These are phyloP conservation scores for Harpagoxenus sublaevis DNA, from an alignment of 2,888 invertebrate species.

Conservation along the genomic window DNA sequence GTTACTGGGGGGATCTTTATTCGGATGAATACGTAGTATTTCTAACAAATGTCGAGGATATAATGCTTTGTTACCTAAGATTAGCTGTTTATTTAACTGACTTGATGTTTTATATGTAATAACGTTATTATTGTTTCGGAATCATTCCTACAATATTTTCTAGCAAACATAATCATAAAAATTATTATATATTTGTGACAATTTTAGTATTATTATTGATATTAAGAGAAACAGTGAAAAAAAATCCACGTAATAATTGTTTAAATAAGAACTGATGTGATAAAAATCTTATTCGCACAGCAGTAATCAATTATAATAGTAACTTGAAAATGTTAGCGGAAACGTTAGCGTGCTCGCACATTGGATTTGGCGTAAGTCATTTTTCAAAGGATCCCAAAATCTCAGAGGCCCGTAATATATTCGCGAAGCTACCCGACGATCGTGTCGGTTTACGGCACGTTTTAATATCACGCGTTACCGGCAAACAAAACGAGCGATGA, in stretches of 20 bases:
- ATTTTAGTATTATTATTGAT: background rate
- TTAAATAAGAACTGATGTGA: background rate
- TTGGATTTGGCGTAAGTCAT: conserved; percentile 17
- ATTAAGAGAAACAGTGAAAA: background rate
- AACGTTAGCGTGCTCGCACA: background rate
- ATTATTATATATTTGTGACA: background rate
- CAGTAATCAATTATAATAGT: conserved; percentile 17
- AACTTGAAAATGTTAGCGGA: conserved; percentile 4
- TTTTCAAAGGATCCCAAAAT: conserved; percentile 36
- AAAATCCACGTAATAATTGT: background rate
- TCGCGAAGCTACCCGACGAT: conserved; percentile 22
- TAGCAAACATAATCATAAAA: background rate
- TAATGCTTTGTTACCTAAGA: background rate
- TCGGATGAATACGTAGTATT: conserved; percentile 6
- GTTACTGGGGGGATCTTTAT: conserved; percentile 8
- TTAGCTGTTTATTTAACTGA: background rate
- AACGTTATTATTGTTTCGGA: background rate
- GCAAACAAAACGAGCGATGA: conserved; percentile 44
- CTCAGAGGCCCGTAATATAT: conserved; percentile 29
- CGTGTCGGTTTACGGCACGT: conserved; percentile 21
- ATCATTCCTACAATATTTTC: background rate
- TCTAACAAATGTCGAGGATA: background rate
- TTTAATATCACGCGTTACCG: conserved; percentile 51
- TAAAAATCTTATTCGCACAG: background rate
- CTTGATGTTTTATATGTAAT: background rate